Evolutionary conservation across 2,113 vertebrate species (phyloP), one percentile per base, ranked within the genome.

Genomic region (Lates calcarifer): DNA sequence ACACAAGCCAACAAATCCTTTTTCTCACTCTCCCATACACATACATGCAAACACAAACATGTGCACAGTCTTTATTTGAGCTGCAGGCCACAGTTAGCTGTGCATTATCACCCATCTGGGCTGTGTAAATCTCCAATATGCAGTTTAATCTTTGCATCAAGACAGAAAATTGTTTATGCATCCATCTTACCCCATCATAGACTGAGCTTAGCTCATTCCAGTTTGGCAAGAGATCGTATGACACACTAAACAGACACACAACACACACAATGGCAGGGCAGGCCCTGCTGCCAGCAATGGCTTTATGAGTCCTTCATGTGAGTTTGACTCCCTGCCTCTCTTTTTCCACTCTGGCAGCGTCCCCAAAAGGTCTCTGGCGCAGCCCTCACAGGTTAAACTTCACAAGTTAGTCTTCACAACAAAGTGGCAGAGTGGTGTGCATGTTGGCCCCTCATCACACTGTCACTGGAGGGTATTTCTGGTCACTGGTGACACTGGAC

Each of bases 381-480:
- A 55, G 74, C 57, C 77, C 79, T 68, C 83, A 76, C 75, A 81
- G 83, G 85, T 79, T 62, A n/a, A 90, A 74, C 84, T 80, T 84
- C 82, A 75, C 45, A 74, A 62, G 63, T 82, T 28, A 67, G 65
- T 63, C 65, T 77, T 80, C 78, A 39, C 60, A 79, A 82, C 60
- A 85, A 67, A 85, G 66, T 72, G 58, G 62, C 69, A 64, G 62
- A 76, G 82, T 81, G 76, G 82, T 82, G 80, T 53, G 71, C 57
- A 65, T 28, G 45, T 35, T 24, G 71, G 65, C 55, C 60, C 64
- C 76, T 82, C 49, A 96, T 92, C 91, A 99, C 87, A 99, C 96
- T 5, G 98, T 98, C 92, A 99, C 96, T 0, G 97, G 95, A 0
- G 97, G 97, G 90, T 96, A 96, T 94, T 98, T 98, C 95, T 98